phyloP scores from a whole-genome alignment of 92 coral and sea anemone genomes.

The Virgularia gustaviana region DNA sequence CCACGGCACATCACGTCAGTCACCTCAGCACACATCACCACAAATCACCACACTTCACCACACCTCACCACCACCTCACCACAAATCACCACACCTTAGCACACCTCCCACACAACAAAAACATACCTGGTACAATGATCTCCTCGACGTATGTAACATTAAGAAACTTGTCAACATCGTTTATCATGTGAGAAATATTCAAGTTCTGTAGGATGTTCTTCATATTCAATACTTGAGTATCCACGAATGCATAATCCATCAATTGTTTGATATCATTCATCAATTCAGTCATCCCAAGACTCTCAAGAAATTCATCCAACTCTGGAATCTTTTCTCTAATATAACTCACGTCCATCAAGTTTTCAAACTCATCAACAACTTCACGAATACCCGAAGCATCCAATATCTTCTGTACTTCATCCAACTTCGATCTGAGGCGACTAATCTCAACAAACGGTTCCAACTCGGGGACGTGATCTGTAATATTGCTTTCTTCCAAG shows the following conservation, averaged over 20 bases:
- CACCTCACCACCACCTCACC: no score
- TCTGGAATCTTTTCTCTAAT: background rate
- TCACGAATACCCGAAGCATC: background rate
- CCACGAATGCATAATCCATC: background rate
- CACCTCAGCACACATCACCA: no score
- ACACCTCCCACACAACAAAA: no score
- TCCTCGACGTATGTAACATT: background rate
- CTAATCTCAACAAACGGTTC: constrained; percentile 13
- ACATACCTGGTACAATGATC: background rate
- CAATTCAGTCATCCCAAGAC: background rate
- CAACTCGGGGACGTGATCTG: constrained; percentile 8
- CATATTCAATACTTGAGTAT: background rate
- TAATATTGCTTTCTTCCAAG: constrained; percentile 9
- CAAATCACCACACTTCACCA: no score
- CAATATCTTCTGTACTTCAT: constrained; percentile 1
- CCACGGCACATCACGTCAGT: no score
- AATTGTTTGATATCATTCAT: background rate
- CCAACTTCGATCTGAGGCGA: background rate
- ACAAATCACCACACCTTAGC: no score
- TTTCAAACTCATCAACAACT: constrained; percentile 10
- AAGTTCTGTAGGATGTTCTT: background rate
- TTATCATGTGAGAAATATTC: background rate
- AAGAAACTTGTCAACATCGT: background rate
- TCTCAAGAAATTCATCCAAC: constrained; percentile 3
- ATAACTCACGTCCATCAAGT: background rate